A percentile compares a stretch with the other conserved stretches of the same genome.
phyloP scores from a whole-genome alignment of 1,140 invertebrate genomes.

The Drosophila eugracilis region DNA sequence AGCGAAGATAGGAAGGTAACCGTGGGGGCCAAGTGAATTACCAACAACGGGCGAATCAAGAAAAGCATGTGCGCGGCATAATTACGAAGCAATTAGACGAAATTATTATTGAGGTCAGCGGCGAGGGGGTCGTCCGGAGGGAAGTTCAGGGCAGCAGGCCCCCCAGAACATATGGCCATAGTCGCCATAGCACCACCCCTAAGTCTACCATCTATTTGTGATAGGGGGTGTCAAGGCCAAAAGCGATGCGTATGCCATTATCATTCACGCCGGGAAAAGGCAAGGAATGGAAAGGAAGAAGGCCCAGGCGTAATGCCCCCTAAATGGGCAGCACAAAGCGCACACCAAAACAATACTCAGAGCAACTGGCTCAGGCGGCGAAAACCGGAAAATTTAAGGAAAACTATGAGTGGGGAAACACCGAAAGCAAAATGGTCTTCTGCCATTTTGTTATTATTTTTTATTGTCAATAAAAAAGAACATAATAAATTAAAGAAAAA shows the following conservation, averaged over 20 bases:
- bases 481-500: neutral
- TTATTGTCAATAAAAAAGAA: neutral
- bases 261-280: constrained; percentile 57
- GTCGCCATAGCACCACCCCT: neutral
- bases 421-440: too few relatives aligned
- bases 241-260: constrained; percentile 74
- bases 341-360: constrained; percentile 26
- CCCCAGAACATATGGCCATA: constrained; percentile 64
- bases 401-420: neutral
- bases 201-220: neutral
- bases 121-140: constrained; percentile 6
- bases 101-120: constrained; percentile 79
- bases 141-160: constrained; percentile 15
- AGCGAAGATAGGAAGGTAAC: constrained; percentile 25
- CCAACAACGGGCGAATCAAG: constrained; percentile 73
- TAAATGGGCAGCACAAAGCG: constrained; percentile 51
- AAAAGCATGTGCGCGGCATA: constrained; percentile 80
- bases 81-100: constrained; percentile 83
- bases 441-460: neutral
- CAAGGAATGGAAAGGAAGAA: constrained; percentile 5
- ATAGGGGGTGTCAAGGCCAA: constrained; percentile 44
- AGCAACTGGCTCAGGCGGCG: neutral
- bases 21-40: constrained; percentile 59
- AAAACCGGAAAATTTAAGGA: constrained; percentile 24
- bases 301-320: constrained; percentile 35